These are phyloP conservation scores for Syngnathoides biaculeatus DNA, from an alignment of 2,113 vertebrate species.

Conservation along the genomic window DNA sequence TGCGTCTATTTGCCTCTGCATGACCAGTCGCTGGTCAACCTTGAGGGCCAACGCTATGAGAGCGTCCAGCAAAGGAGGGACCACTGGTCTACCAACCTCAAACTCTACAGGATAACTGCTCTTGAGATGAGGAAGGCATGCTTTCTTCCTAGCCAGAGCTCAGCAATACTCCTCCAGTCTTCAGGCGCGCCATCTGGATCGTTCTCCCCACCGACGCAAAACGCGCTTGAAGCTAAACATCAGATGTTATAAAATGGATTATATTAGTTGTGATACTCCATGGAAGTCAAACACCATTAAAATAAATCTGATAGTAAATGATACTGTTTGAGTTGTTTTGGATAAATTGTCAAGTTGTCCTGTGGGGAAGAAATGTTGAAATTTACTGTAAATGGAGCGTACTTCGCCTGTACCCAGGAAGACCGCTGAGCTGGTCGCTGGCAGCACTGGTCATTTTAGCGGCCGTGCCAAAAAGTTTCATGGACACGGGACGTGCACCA, in stretches of 20 bases:
- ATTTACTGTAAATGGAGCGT: conserved; percentile 68
- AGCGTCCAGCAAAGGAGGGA: too few relatives aligned
- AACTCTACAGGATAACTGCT: conserved; percentile 88
- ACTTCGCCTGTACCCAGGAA: conserved; percentile 88
- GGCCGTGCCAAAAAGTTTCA: conserved; percentile 63
- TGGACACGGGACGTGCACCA: conserved; percentile 47
- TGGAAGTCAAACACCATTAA: background rate
- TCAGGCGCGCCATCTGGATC: conserved; percentile 83
- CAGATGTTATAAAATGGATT: background rate
- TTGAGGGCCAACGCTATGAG: too few relatives aligned
- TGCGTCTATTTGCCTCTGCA: too few relatives aligned
- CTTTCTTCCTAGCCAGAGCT: conserved; percentile 83
- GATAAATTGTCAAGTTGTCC: background rate
- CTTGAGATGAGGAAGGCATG: conserved; percentile 85
- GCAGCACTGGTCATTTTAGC: conserved; percentile 10
- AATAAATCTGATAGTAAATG: background rate
- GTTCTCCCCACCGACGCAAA: conserved; percentile 77
- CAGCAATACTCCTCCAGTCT: conserved; percentile 88
- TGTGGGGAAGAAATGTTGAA: too few relatives aligned
- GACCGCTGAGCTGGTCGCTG: conserved; percentile 71
- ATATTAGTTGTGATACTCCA: background rate
- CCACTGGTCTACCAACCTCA: conserved; percentile 67
- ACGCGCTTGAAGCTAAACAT: conserved; percentile 64
- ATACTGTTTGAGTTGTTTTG: too few relatives aligned
- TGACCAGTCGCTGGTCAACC: too few relatives aligned